These are phyloP conservation scores for Diarsia mendica DNA, from an alignment of 2,888 invertebrate species.

Conservation along the genomic window DNA sequence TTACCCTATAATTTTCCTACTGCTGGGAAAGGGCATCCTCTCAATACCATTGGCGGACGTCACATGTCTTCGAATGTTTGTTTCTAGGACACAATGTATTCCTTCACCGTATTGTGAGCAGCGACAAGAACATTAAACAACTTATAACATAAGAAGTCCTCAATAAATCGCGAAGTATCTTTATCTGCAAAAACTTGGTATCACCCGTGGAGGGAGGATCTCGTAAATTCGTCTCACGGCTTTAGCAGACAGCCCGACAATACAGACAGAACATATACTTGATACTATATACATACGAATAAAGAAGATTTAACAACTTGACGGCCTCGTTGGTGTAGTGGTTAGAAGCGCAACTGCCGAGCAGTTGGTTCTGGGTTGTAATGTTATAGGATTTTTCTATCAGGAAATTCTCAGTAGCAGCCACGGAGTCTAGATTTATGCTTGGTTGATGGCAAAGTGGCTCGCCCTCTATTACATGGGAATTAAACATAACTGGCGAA, in stretches of 20 bases:
- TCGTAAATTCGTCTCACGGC: slow-evolving; percentile 76
- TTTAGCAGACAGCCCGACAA: slow-evolving; percentile 64
- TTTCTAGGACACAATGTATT: background rate
- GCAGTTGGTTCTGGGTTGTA: too few relatives aligned
- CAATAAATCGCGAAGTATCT: slow-evolving; percentile 36
- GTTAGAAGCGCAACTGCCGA: too few relatives aligned
- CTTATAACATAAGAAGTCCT: background rate
- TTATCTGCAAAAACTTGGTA: slow-evolving; percentile 65
- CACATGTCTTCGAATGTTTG: background rate
- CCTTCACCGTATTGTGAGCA: background rate
- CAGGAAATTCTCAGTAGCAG: too few relatives aligned
- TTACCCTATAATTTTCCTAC: background rate
- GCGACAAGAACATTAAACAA: background rate
- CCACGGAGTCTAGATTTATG: too few relatives aligned
- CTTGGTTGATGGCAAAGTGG: too few relatives aligned
- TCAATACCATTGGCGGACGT: background rate
- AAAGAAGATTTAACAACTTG: too few relatives aligned
- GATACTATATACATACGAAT: too few relatives aligned
- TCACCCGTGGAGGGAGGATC: slow-evolving; percentile 68
- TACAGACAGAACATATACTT: slow-evolving; percentile 34
- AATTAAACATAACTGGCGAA: too few relatives aligned
- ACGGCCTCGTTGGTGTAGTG: too few relatives aligned
- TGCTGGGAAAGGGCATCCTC: background rate
- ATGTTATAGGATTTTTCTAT: too few relatives aligned
- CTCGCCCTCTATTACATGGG: too few relatives aligned